A percentile compares a stretch with the other conserved stretches of the same genome.
Conservation (phyloP, 2,888 invertebrate genomes). For the Drosophila testacea region DNA sequence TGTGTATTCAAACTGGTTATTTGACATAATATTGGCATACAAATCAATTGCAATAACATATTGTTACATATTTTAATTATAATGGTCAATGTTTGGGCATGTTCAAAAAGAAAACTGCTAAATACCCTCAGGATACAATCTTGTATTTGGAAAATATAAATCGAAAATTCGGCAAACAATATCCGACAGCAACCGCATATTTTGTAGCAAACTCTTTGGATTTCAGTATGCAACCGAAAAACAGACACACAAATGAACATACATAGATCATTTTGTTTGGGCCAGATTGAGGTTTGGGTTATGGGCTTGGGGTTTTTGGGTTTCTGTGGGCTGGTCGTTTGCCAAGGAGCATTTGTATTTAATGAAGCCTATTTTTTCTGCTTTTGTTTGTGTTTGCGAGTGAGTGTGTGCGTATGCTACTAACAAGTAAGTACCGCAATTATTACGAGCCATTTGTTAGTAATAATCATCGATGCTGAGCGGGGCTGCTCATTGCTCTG, state of each 20-base stretch:
- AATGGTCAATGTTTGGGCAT: background rate
- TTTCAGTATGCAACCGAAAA: conserved; percentile 20
- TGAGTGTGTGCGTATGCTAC: conserved; percentile 12
- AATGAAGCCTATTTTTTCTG: conserved; percentile 74
- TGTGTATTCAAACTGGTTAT: conserved; percentile 1
- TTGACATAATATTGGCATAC: background rate
- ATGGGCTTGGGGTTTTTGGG: conserved; percentile 10
- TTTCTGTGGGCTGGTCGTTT: conserved; percentile 49
- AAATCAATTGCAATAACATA: conserved; percentile 10
- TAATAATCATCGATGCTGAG: conserved; percentile 45
- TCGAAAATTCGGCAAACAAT: conserved; percentile 56
- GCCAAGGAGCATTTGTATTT: conserved; percentile 69
- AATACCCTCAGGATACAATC: background rate
- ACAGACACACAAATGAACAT: conserved; percentile 33
- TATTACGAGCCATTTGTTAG: conserved; percentile 58
- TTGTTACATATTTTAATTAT: conserved; percentile 7
- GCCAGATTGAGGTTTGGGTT: conserved; percentile 30
- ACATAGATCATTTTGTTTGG: conserved; percentile 61
- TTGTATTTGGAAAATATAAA: conserved; percentile 13
- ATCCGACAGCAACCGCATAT: conserved; percentile 49
- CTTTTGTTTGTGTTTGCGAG: background rate
- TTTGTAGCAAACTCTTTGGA: conserved; percentile 29
- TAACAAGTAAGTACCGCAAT: conserved; percentile 67
- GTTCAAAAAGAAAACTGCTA: conserved; percentile 13
- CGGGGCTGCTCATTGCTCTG: conserved; percentile 5